Base-by-base conservation (phyloP, 2,888 invertebrate species). In the Chrysomela aeneicollis region DNA sequence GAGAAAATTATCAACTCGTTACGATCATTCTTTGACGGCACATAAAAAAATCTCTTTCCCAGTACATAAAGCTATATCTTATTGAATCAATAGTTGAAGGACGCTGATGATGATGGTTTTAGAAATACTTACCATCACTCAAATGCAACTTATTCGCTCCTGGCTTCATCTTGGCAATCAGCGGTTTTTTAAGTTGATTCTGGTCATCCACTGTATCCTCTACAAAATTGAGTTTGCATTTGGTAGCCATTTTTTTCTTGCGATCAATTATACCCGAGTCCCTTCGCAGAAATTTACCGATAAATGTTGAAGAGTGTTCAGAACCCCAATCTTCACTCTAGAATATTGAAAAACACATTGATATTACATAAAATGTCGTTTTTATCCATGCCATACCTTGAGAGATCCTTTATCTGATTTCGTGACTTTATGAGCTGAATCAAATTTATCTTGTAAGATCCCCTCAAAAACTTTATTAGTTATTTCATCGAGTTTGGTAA, bases 401-500 rank as follows among this genome's bases (percentile, higher is more conserved):
- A 88, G 83, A 47, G 88, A 88, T 67, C 85, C 86, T 73, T 84
- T 84, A 77, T 88, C 88, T 47, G 84, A 84, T 51, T 77, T 81
- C 1, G 74, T 63, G 12, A 72, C 73, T 59, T 79, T 78, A 22
- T 76, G 72, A 37, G 80, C 82, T 8, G 82, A 81, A 68, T 87
- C 86, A 0, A 85, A 83, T 77, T 90, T 87, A 62, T 88, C 90
- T 73, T 91, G 90, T 63, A 92, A 82, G 63, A 92, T 83, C 72
- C 91, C 91, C 79, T 90, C 90, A 77, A 91, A 92, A 51, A 92
- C 90, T 81, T 88, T 87, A 81, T 91, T 92, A 4, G 92, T 92
- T 60, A 92, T 89, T 81, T 91, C 92, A 74, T 92, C 91, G 54
- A 90, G 79, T 19, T 84, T 68, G 18, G 46, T 57, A 46, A 62